Base-by-base conservation (phyloP, 2,888 invertebrate species). In the Lottia scabra region DNA sequence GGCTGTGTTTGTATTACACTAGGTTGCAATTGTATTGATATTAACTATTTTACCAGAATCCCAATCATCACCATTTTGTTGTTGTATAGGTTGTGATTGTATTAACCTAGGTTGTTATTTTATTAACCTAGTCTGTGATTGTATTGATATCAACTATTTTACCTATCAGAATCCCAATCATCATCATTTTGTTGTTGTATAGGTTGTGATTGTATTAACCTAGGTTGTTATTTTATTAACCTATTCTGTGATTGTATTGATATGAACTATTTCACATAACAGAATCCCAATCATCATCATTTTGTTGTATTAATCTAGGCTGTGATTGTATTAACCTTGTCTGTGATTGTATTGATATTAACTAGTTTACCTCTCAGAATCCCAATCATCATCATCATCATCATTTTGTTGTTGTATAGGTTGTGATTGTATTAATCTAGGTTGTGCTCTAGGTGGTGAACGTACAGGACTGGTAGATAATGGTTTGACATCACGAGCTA, bases 61-160 rank as follows among this genome's bases (percentile, higher is more conserved):
- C n/a, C n/a, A n/a, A n/a, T 81, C 80, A 67, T 82, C 80, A 44
- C 78, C 81, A 71, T 81, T 79, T 30, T 78, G 72, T 71, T 75
- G 74, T 30, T 77, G 73, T 12, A 82, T 45, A 30, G 82, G 80
- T 38, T 78, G 80, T 12, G 81, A 80, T 67, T 81, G 76, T 30
- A 81, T 77, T 26, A 82, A 67, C 62, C 75, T 78, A 46, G 81
- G 76, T 71, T 80, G 78, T 68, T 73, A 38, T 8, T 10, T 8
- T 2, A 30, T 30, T 5, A 30, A 30, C 30, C 30, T 30, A 30
- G 30, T 4, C 30, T 30, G 30, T 30, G 30, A 30, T 30, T 30
- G n/a, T n/a, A n/a, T n/a, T n/a, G n/a, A 30, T 30, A 30, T 30
- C 6, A 30, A 30, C 30, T 30, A 30, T 4, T 30, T 2, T n/a